Percentiles rank a stretch among this genome's conserved stretches.
Conservation (phyloP, 2,797 vertebrate genomes). For the Phrynocephalus forsythii region DNA sequence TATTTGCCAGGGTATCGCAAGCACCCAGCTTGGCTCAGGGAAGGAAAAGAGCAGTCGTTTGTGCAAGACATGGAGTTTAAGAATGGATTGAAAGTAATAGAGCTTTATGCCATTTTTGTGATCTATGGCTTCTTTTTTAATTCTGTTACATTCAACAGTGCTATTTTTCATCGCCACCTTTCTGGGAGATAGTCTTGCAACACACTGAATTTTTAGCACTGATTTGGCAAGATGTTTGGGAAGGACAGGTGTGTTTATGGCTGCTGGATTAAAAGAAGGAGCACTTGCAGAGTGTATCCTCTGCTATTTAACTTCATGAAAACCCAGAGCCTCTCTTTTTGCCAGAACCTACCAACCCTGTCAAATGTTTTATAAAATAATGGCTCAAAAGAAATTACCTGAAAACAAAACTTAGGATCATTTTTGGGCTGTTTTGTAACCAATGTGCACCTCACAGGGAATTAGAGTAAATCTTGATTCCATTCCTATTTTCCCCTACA, state of each 20-base stretch:
- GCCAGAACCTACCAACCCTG: background rate
- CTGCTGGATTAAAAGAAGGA: background rate
- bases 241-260: background rate
- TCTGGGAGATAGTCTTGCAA: constrained; percentile 49
- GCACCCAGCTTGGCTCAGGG: background rate
- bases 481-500: background rate
- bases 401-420: background rate
- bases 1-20: background rate
- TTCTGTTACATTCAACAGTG: constrained; percentile 31
- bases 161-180: constrained; percentile 50
- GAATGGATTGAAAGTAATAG: constrained; percentile 40
- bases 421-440: background rate
- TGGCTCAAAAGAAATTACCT: background rate
- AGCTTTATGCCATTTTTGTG: rapidly evolving
- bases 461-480: background rate
- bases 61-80: constrained; percentile 50
- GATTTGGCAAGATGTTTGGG: background rate
- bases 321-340: background rate
- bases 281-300: background rate
- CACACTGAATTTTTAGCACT: constrained; percentile 36
- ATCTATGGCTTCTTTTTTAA: constrained; percentile 46
- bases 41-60: constrained; percentile 53
- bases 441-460: background rate
- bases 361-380: background rate
- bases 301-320: background rate